Percentiles rank a stretch among this genome's conserved stretches.
phyloP scores from a whole-genome alignment of 2,797 vertebrate genomes.

The Semotilus atromaculatus region DNA sequence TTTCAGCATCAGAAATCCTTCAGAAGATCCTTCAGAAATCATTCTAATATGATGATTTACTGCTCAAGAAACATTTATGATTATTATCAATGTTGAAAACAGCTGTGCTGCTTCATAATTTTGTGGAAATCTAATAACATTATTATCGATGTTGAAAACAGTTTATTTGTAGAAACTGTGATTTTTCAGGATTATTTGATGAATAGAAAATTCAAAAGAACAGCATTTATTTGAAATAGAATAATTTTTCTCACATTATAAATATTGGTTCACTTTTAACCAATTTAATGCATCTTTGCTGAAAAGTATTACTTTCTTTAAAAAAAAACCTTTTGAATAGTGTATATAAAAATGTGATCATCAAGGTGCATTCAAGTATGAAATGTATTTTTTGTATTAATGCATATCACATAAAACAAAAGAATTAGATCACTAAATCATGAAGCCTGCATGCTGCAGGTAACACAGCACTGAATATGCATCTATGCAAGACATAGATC shows the following conservation, averaged over 20 bases:
- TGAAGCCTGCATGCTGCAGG: background rate
- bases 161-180: no score
- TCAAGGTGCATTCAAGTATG: background rate
- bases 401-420: background rate
- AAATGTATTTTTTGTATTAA: background rate
- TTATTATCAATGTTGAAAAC: background rate
- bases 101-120: no score
- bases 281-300: background rate
- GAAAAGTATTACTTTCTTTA: background rate
- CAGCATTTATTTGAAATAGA: background rate
- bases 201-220: no score
- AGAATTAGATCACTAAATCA: background rate
- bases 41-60: background rate
- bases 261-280: background rate
- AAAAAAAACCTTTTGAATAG: no score
- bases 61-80: background rate
- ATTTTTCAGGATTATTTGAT: no score
- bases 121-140: no score
- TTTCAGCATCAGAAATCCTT: background rate
- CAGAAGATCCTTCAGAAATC: background rate
- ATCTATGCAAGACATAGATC: background rate
- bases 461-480: background rate
- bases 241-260: background rate
- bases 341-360: background rate
- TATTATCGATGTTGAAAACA: background rate